Conservation (phyloP, 2,888 invertebrate species). For the Digitonthophagus gazella region DNA sequence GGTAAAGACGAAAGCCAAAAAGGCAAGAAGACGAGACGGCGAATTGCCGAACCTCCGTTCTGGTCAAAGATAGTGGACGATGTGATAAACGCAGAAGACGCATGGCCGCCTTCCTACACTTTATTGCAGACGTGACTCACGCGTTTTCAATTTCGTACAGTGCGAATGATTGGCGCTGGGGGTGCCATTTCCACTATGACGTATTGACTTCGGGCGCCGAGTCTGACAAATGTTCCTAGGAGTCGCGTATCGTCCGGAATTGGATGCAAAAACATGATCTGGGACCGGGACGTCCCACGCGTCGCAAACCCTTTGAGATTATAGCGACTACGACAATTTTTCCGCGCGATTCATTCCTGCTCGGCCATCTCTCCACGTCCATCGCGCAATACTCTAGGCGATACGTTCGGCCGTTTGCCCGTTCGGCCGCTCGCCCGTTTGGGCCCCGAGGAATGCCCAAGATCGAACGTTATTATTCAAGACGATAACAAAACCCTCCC, state of each 20-base stretch:
- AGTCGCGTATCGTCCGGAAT: constrained; percentile 22
- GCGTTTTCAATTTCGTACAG: constrained; percentile 54
- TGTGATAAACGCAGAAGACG: constrained; percentile 51
- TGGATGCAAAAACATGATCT: constrained; percentile 30
- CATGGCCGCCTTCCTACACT: constrained; percentile 49
- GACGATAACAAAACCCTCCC: constrained; percentile 26
- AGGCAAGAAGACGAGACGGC: not conserved
- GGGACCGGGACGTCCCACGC: constrained; percentile 27
- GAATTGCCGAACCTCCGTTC: not conserved
- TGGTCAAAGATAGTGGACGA: constrained; percentile 21
- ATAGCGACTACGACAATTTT: constrained; percentile 30
- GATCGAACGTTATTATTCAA: constrained; percentile 39
- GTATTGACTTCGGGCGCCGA: constrained; percentile 48
- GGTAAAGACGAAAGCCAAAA: not conserved
- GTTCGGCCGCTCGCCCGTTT: constrained; percentile 26
- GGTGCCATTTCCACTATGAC: constrained; percentile 54
- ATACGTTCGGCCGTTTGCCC: constrained; percentile 22
- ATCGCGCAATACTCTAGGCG: constrained; percentile 34
- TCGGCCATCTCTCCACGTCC: constrained; percentile 42
- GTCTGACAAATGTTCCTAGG: constrained; percentile 35
- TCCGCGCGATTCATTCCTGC: constrained; percentile 28
- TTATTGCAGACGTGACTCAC: constrained; percentile 54
- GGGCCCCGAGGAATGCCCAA: constrained; percentile 36
- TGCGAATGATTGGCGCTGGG: constrained; percentile 53
- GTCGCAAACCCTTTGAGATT: constrained; percentile 29